Evolutionary conservation across 2,113 vertebrate genomes (phyloP).

Genomic region (Chaetodon trifascialis): DNA sequence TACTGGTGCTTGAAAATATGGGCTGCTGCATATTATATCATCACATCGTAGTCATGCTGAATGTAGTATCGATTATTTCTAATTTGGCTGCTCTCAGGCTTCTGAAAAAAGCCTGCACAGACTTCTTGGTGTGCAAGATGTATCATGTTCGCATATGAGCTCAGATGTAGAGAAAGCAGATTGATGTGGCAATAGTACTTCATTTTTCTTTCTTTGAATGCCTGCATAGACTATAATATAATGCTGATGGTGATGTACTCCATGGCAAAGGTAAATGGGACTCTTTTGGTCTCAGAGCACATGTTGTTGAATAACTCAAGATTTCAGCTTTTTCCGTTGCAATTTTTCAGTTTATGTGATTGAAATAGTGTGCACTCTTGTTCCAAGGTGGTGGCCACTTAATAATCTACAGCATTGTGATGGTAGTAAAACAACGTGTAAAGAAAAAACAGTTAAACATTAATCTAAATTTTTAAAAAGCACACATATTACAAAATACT

Average conservation of each 20-base stretch:
- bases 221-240: neutral
- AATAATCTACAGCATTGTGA: neutral
- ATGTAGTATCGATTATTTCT: neutral
- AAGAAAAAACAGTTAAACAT: neutral
- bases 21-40: neutral
- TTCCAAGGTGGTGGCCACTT: neutral
- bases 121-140: neutral
- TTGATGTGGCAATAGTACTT: neutral
- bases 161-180: neutral
- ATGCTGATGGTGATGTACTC: neutral
- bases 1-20: slow-evolving; percentile 5
- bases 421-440: neutral
- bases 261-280: neutral
- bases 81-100: neutral
- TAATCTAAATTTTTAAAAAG: neutral
- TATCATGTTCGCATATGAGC: neutral
- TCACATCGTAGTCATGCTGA: neutral
- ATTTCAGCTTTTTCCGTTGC: neutral
- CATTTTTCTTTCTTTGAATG: neutral
- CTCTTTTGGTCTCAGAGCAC: neutral
- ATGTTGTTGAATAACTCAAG: neutral
- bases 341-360: neutral
- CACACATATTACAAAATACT: neutral
- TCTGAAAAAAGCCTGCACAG: neutral
- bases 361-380: neutral